phyloP scores from a whole-genome alignment of 2,888 invertebrate species.

The Chrysina gloriosa region DNA sequence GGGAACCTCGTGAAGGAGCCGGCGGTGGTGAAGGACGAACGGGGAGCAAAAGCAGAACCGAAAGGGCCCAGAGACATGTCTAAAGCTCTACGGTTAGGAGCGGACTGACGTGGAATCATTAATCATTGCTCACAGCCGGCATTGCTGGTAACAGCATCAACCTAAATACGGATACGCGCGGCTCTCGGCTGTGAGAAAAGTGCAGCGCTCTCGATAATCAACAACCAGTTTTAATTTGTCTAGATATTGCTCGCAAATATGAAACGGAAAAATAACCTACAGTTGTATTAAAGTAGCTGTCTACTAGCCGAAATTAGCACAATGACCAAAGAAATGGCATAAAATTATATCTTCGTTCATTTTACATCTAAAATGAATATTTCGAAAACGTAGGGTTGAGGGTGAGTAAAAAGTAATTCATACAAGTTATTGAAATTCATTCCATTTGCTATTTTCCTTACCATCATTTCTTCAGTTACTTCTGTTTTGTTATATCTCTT shows the following conservation, averaged over 20 bases:
- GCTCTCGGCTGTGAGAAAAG: constrained; percentile 59
- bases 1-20: constrained; percentile 51
- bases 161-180: constrained; percentile 62
- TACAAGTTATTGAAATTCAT: no score
- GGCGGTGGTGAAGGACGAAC: constrained; percentile 51
- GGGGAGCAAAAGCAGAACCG: constrained; percentile 50
- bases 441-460: no score
- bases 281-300: no score
- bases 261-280: constrained; percentile 9
- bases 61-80: constrained; percentile 64
- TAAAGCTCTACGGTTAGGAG: constrained; percentile 65
- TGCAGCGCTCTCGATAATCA: constrained; percentile 62
- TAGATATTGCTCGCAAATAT: constrained; percentile 41
- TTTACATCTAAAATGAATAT: no score
- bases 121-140: constrained; percentile 65
- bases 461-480: no score
- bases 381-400: no score
- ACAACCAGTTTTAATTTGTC: constrained; percentile 62
- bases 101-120: constrained; percentile 65
- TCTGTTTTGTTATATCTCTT: no score
- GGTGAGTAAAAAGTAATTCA: no score
- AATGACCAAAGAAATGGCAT: no score
- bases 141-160: constrained; percentile 62
- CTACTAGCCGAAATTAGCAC: no score
- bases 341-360: no score